Evolutionary conservation across 2,888 invertebrate genomes (phyloP).

Genomic region (Alitta virens): DNA sequence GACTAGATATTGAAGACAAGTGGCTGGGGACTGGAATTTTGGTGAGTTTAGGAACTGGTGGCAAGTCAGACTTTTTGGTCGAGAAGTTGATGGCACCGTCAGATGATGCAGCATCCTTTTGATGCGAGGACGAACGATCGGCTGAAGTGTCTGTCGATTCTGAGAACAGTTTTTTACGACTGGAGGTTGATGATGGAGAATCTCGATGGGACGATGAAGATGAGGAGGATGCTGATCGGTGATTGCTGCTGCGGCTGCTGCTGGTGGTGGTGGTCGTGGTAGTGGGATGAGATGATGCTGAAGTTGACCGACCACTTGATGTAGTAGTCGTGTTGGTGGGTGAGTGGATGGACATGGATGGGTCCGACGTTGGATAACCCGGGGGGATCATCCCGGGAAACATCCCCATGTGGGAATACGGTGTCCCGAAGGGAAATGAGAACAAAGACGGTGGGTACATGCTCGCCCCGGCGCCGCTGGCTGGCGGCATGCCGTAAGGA

Average conservation of each 20-base stretch:
- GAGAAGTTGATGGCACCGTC: too few relatives aligned
- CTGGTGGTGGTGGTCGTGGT: too few relatives aligned
- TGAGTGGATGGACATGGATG: background rate
- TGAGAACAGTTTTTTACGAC: too few relatives aligned
- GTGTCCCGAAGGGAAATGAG: conserved; percentile 23
- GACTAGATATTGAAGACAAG: background rate
- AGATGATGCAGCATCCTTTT: too few relatives aligned
- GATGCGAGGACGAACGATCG: too few relatives aligned
- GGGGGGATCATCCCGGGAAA: conserved; percentile 2
- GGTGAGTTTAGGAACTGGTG: background rate
- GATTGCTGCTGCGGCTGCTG: too few relatives aligned
- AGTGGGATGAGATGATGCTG: too few relatives aligned
- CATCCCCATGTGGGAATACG: background rate
- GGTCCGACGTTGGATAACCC: background rate
- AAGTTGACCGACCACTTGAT: too few relatives aligned
- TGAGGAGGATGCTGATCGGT: too few relatives aligned
- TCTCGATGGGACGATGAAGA: too few relatives aligned
- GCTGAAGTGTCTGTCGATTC: too few relatives aligned
- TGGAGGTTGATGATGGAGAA: too few relatives aligned
- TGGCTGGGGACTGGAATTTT: background rate
- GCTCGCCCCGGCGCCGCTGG: background rate
- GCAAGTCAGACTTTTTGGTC: background rate
- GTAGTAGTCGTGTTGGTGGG: background rate
- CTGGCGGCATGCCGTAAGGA: background rate
- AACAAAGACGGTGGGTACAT: conserved; percentile 15